Conservation (phyloP, 2,888 invertebrate genomes). For the Scrobipalpa atriplicella region DNA sequence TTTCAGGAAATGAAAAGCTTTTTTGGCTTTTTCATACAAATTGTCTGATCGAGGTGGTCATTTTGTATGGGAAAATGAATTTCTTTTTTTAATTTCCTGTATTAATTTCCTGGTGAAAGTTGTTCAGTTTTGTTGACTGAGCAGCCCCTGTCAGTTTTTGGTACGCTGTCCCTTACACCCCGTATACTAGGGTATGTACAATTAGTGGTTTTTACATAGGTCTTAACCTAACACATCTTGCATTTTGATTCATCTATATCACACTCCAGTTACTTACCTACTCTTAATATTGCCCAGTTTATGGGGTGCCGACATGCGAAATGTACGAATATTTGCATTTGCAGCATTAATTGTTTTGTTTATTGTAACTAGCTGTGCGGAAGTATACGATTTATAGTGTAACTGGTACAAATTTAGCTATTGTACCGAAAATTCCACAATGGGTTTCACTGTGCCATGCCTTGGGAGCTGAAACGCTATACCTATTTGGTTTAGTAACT, state of each 20-base stretch:
- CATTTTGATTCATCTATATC: background rate
- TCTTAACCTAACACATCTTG: background rate
- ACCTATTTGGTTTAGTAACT: slow-evolving; percentile 3
- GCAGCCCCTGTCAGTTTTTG: no score
- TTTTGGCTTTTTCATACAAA: no score
- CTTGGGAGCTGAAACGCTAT: background rate
- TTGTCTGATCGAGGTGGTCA: no score
- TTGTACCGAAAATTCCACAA: slow-evolving; percentile 21
- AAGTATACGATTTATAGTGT: slow-evolving; percentile 22
- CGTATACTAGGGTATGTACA: no score
- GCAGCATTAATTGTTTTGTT: slow-evolving; percentile 34
- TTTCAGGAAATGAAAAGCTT: no score
- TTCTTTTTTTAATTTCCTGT: no score
- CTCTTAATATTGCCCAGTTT: slow-evolving; percentile 48
- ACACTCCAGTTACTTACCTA: background rate
- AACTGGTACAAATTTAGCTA: slow-evolving; percentile 19
- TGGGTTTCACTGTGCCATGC: background rate
- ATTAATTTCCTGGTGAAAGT: no score
- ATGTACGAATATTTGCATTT: slow-evolving; percentile 37
- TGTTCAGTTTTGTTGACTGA: no score
- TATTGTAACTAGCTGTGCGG: slow-evolving; percentile 25
- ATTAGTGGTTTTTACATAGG: background rate
- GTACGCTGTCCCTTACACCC: no score
- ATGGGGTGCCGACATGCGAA: slow-evolving; percentile 55
- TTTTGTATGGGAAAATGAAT: no score